Evolutionary conservation across 53 echinoderm and acorn worm species (phyloP).

Genomic region (Arbacia lixula): DNA sequence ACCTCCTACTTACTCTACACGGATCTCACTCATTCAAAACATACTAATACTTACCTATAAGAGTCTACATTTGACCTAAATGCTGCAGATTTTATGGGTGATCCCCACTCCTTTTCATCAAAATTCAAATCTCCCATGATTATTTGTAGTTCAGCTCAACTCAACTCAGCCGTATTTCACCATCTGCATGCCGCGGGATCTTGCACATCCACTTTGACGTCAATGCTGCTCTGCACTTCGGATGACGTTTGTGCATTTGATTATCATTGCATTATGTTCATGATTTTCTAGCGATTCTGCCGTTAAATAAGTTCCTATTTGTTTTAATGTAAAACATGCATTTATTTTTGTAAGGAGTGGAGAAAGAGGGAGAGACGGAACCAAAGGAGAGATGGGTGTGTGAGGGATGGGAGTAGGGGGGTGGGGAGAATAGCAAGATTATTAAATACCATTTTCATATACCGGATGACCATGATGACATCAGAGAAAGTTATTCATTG

Average conservation of each 20-base stretch:
- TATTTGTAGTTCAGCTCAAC: not conserved
- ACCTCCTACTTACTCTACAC: not conserved
- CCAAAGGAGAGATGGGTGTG: constrained; percentile 14
- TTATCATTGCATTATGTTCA: not conserved
- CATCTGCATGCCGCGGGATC: not conserved
- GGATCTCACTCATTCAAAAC: not conserved
- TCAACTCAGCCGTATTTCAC: not conserved
- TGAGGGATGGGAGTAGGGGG: not conserved
- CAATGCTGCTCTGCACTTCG: no score
- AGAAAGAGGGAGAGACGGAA: not conserved
- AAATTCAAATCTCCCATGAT: constrained; percentile 16
- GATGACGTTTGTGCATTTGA: not conserved
- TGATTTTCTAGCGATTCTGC: not conserved
- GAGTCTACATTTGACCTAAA: constrained; percentile 25
- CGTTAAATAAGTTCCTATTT: not conserved
- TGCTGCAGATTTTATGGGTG: constrained; percentile 22
- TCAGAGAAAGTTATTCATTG: no score
- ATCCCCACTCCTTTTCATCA: constrained; percentile 36
- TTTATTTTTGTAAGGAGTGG: not conserved
- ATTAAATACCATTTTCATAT: no score
- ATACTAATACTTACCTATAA: constrained; percentile 25
- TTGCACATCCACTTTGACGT: not conserved
- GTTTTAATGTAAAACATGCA: not conserved
- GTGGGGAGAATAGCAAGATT: not conserved
- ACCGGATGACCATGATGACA: no score